Evolutionary conservation across 2,888 invertebrate species (phyloP).

Genomic region (Calameuta idolon): DNA sequence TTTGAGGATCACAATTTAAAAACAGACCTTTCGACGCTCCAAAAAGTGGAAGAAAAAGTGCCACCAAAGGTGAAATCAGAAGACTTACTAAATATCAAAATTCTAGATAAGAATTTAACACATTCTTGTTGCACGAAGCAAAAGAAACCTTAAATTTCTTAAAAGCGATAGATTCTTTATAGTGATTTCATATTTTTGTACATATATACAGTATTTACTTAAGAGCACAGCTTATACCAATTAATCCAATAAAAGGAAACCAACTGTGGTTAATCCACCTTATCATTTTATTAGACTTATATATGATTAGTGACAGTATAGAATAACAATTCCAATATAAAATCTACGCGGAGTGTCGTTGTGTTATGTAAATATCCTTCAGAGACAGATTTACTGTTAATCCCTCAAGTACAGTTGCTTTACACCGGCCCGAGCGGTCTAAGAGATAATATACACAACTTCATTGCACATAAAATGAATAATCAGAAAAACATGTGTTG

Average conservation of each 20-base stretch:
- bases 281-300: constrained; percentile 7
- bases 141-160: constrained; percentile 26
- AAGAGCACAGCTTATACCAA: not conserved
- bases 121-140: constrained; percentile 41
- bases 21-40: constrained; percentile 23
- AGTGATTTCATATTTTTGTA: not conserved
- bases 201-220: not conserved
- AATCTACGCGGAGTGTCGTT: not conserved
- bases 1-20: constrained; percentile 47
- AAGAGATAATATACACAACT: no score
- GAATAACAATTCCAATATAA: not conserved
- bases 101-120: constrained; percentile 42
- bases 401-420: no score
- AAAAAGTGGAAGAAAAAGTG: constrained; percentile 10
- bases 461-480: no score
- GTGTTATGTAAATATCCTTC: not conserved
- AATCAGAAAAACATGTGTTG: no score
- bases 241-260: not conserved
- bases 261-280: constrained; percentile 1
- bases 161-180: not conserved
- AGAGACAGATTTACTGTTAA: not conserved
- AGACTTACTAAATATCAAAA: constrained; percentile 36
- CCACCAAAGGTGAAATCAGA: constrained; percentile 6
- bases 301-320: not conserved
- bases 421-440: no score